These are phyloP conservation scores for Cinara cedri DNA, from an alignment of 2,888 invertebrate species.

Conservation along the genomic window DNA sequence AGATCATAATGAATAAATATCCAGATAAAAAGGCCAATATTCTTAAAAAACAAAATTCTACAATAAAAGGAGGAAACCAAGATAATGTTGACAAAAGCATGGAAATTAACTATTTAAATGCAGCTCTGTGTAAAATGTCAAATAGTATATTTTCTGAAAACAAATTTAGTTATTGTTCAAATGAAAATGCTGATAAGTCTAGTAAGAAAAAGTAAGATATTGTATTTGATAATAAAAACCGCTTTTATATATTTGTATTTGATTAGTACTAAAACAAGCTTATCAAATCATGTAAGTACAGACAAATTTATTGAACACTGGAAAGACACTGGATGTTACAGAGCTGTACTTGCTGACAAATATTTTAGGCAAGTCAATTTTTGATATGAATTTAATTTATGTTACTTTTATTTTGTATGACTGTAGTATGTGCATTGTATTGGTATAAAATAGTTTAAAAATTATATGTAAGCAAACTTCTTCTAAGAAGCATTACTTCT, in stretches of 20 bases:
- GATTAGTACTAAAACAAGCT: conserved; percentile 10
- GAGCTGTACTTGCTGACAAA: conserved; percentile 45
- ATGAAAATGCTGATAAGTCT: conserved; percentile 3
- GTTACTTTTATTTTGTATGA: not conserved
- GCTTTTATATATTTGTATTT: not conserved
- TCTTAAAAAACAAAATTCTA: conserved; percentile 16
- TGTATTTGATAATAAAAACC: not conserved
- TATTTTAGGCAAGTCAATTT: conserved; percentile 39
- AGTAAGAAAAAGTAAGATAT: conserved; percentile 39
- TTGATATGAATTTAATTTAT: not conserved
- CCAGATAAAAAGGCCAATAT: conserved; percentile 24
- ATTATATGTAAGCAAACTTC: too few species aligned
- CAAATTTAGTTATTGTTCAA: conserved; percentile 35
- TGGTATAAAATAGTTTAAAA: too few species aligned
- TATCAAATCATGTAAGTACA: conserved; percentile 37
- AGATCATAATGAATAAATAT: conserved; percentile 21
- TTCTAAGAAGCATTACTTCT: too few species aligned
- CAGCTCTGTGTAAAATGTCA: conserved; percentile 38
- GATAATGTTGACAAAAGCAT: not conserved
- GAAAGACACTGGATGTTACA: conserved; percentile 44
- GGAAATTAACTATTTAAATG: conserved; percentile 25
- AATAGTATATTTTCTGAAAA: conserved; percentile 37
- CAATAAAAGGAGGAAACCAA: conserved; percentile 11
- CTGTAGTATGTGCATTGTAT: too few species aligned
- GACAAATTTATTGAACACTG: conserved; percentile 32